Percentiles rank a stretch among this genome's conserved stretches.
These are phyloP conservation scores for Caretta caretta DNA, from an alignment of 2,113 vertebrate species.

Conservation along the genomic window DNA sequence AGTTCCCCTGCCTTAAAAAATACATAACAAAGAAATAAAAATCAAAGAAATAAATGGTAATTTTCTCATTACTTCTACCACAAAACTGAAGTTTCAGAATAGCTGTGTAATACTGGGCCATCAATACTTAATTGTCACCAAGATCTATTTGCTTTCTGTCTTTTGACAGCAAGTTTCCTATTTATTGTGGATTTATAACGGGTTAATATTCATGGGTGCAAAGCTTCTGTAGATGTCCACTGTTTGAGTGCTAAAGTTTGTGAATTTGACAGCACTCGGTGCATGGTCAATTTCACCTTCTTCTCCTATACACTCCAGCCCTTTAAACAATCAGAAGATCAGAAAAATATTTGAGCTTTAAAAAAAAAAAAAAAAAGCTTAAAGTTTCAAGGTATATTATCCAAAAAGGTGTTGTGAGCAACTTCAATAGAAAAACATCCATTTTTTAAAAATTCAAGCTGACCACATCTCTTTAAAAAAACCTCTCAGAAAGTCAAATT, in stretches of 20 bases:
- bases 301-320: not conserved
- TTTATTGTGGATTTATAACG: not conserved
- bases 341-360: not conserved
- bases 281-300: not conserved
- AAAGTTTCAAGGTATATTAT: too few species aligned
- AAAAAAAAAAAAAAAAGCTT: too few species aligned
- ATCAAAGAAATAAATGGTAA: not conserved
- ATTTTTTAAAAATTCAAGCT: not conserved
- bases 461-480: not conserved
- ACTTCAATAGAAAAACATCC: too few species aligned
- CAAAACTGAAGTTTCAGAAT: not conserved
- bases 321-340: not conserved
- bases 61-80: not conserved
- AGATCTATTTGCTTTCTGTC: not conserved
- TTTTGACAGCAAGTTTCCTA: not conserved
- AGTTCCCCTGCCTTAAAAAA: not conserved
- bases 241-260: not conserved
- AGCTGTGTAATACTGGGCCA: not conserved
- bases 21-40: too few species aligned
- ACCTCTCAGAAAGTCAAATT: not conserved
- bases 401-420: not conserved
- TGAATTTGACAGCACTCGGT: not conserved
- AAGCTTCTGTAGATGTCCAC: not conserved
- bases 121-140: not conserved
- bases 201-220: not conserved